Base-by-base conservation (phyloP, 2,113 vertebrate species). In the Ranitomeya imitator region DNA sequence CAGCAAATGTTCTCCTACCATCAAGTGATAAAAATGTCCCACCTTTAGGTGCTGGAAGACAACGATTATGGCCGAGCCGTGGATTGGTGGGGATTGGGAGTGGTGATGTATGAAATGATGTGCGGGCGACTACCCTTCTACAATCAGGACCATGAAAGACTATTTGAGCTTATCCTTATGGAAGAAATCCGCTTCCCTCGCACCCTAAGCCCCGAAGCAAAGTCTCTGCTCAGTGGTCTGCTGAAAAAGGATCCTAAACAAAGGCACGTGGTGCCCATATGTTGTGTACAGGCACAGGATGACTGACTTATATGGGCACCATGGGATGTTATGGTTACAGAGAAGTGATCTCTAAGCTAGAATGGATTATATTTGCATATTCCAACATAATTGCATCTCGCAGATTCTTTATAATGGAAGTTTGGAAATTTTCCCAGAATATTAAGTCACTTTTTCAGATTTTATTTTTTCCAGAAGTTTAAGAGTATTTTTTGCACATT, bases 31-130 rank as follows among this genome's bases (percentile, higher is more conserved):
- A 59, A 45, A 16, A 26, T 71, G 4, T 65, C n/a, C 10, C 31
- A 9, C 10, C 67, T 26, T 4, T 91, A 99, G 97, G 97, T 99
- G 51, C 93, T 99, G 89, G 97, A 98, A 90, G 97, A 99, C 93
- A 98, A 97, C 0, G 97, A 98, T 87, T 99, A 98, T 0, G 97
- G 97, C 18, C 95, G 97, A 0, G 97, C 97, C 0, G 97, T 98
- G 90, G 97, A 98, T 94, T 98, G 97, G 97, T 99, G 97, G 97
- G 97, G 97, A 1, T 93, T 98, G 77, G 97, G 97, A 0, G 97
- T 99, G 23, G 97, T 99, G 81, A 98, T 97, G 97, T 98, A 99
- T 0, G 97, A 98, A 94, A 98, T 98, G 97, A 96, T 97, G 95
- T 99, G 97, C 0, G 97, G 97, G 57, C 94, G 97, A 74, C 95